Evolutionary conservation across 2,888 invertebrate genomes (phyloP).

Genomic region (Conistra vaccinii): DNA sequence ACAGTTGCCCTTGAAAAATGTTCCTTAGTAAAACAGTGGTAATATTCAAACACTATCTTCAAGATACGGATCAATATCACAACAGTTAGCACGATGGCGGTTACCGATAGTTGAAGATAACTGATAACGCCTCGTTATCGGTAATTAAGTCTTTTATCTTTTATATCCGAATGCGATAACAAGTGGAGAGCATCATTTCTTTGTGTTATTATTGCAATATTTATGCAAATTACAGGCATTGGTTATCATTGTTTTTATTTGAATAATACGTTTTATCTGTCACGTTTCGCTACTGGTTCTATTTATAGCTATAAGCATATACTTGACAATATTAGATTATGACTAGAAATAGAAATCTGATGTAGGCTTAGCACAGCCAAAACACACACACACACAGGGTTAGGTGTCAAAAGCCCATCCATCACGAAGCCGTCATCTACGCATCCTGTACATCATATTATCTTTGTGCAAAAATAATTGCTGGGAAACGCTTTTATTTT

Average conservation of each 20-base stretch:
- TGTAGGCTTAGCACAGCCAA: no score
- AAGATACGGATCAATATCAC: slow-evolving; percentile 31
- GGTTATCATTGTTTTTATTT: slow-evolving; percentile 36
- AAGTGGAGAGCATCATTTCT: slow-evolving; percentile 33
- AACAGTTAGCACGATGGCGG: slow-evolving; percentile 28
- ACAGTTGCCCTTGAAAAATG: slow-evolving; percentile 28
- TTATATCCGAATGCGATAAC: slow-evolving; percentile 42
- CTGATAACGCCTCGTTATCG: slow-evolving; percentile 47
- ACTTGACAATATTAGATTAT: slow-evolving; percentile 24
- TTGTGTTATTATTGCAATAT: slow-evolving; percentile 51
- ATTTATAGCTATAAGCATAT: slow-evolving; percentile 34
- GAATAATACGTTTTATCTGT: slow-evolving; percentile 24
- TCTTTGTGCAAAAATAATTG: no score
- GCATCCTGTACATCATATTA: no score
- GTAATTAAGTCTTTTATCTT: slow-evolving; percentile 52
- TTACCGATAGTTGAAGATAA: slow-evolving; percentile 32
- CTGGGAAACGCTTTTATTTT: no score
- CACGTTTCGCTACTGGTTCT: background rate
- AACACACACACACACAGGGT: no score
- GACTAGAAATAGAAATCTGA: slow-evolving; percentile 29
- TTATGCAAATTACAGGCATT: slow-evolving; percentile 51
- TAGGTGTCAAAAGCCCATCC: no score
- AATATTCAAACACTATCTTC: slow-evolving; percentile 15
- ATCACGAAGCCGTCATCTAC: no score
- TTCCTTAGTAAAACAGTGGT: slow-evolving; percentile 4